Conservation (phyloP, 2,888 invertebrate genomes). For the Baccha elongata region DNA sequence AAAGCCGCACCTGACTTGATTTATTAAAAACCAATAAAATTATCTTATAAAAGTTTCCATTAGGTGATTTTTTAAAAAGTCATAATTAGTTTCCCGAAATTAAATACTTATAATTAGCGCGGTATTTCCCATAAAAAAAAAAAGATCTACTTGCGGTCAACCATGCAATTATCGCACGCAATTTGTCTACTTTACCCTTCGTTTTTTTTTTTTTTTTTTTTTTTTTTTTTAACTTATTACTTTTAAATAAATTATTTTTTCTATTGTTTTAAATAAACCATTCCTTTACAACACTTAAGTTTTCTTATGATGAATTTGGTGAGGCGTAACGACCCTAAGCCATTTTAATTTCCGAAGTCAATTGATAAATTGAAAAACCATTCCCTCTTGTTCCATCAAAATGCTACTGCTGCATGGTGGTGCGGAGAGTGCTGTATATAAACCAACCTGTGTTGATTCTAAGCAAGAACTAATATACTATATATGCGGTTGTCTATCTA, state of each 20-base stretch:
- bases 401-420: background rate
- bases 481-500: constrained; percentile 15
- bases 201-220: background rate
- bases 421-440: background rate
- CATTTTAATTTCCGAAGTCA: constrained; percentile 57
- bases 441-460: constrained; percentile 34
- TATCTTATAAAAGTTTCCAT: constrained; percentile 18
- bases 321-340: constrained; percentile 62
- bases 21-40: constrained; percentile 2
- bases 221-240: background rate
- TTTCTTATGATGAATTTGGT: constrained; percentile 43
- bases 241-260: constrained; percentile 6
- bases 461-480: constrained; percentile 27
- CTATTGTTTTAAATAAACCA: background rate
- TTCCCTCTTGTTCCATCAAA: constrained; percentile 16
- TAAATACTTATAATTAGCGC: background rate
- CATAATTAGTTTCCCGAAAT: background rate
- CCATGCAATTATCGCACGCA: constrained; percentile 27
- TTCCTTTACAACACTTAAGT: constrained; percentile 14
- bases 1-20: constrained; percentile 1
- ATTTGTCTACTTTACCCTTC: constrained; percentile 5
- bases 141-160: constrained; percentile 7
- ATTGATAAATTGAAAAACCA: constrained; percentile 50
- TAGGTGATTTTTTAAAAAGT: background rate
- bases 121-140: background rate